Conservation (phyloP, 2,888 invertebrate species). For the Amiota communis region DNA sequence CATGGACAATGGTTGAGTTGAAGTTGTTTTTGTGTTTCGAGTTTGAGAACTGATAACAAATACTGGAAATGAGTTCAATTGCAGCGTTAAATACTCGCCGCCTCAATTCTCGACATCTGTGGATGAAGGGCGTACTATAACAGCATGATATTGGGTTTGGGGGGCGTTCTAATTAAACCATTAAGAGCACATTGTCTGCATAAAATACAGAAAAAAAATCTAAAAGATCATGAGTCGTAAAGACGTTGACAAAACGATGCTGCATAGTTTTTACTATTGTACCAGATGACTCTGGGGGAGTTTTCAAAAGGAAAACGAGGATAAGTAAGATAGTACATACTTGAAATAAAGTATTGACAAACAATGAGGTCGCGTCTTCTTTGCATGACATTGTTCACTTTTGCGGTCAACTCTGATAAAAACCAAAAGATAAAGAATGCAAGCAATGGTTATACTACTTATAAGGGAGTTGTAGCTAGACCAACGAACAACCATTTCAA, state of each 20-base stretch:
- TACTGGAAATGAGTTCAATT: constrained; percentile 22
- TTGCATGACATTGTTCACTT: constrained; percentile 3
- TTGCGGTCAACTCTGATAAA: constrained; percentile 9
- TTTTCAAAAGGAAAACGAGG: too few species aligned
- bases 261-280: neutral
- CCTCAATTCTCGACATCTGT: neutral
- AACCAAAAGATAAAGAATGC: neutral
- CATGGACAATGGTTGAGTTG: constrained; percentile 19
- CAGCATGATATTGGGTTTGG: neutral
- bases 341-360: too few species aligned
- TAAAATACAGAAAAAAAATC: neutral
- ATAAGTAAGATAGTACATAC: too few species aligned
- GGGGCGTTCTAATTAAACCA: constrained; percentile 28
- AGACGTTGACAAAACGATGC: constrained; percentile 15
- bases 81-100: constrained; percentile 6
- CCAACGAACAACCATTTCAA: neutral
- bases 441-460: too few species aligned
- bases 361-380: neutral
- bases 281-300: too few species aligned
- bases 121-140: neutral
- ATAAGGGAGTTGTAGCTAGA: neutral
- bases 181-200: constrained; percentile 28
- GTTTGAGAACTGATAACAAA: constrained; percentile 20
- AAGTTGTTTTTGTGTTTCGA: too few species aligned
- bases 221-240: neutral